Evolutionary conservation across 2,113 vertebrate species (phyloP), one percentile per base, ranked within the genome.

Genomic region (Eubucco bourcierii): DNA sequence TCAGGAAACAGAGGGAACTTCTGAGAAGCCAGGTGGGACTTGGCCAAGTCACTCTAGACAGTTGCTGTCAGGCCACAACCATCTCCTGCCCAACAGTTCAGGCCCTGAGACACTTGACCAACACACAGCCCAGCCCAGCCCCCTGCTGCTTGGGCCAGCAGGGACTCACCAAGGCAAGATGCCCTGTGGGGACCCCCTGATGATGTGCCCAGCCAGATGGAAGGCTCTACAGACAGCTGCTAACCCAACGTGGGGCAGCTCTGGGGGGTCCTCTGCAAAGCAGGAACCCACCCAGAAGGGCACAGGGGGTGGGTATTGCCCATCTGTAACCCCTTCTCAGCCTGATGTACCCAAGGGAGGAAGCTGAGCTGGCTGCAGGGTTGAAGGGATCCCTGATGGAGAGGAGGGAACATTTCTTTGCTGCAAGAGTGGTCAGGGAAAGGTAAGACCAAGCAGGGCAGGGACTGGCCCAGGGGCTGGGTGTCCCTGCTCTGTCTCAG

Each of bases 61-160:
- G 81, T 80, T 71, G 74, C 16, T 77, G 53, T 13, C 12, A 65
- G 52, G 50, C 10, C 50, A 52, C 60, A n/a, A 21, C 23, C 4
- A 23, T 13, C 31, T 78, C 24, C n/a, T n/a, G n/a, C n/a, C n/a
- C n/a, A n/a, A n/a, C n/a, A 52, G 61, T 77, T 86, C 60, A 6
- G 21, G 7, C 67, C 87, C 87, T 2, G 50, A 73, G 27, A 37
- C 44, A 6, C 24, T 31, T 3, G 0, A 27, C 58, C 64, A 1
- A 27, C 0, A 0, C 27, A 2, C 3, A 10, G 12, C 34, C 78
- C 50, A 18, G 37, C 18, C n/a, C n/a, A 47, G 6, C 65, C n/a
- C n/a, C n/a, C 34, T 15, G 2, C 19, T 4, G 2, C 16, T 5
- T 1, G 1, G 44, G 50, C 20, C 68, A n/a, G 33, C n/a, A 58